Conservation (phyloP, 2,113 vertebrate genomes). For the Pomatostomus ruficeps region DNA sequence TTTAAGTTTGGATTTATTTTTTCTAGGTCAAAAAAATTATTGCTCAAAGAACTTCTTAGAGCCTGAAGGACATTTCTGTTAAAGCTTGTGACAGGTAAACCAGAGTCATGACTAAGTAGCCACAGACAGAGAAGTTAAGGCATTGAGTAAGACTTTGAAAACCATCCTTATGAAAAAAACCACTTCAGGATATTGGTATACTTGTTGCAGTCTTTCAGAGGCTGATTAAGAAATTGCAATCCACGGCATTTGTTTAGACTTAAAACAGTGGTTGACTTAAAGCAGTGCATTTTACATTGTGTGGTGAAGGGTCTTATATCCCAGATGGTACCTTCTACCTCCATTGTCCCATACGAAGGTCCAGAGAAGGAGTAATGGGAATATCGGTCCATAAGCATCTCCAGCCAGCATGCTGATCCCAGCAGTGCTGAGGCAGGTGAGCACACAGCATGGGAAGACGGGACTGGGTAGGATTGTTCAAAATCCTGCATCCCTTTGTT, state of each 20-base stretch:
- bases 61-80: neutral
- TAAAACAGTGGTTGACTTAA: neutral
- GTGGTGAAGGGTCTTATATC: neutral
- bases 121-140: neutral
- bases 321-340: neutral
- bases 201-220: neutral
- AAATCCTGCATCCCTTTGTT: neutral
- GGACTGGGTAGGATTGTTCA: neutral
- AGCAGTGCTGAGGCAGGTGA: neutral
- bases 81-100: neutral
- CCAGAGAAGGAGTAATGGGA: neutral
- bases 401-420: neutral
- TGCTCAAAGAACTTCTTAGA: neutral
- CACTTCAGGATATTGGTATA: neutral
- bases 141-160: neutral
- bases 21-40: neutral
- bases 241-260: neutral
- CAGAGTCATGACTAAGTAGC: neutral
- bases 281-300: neutral
- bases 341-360: neutral
- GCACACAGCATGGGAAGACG: neutral
- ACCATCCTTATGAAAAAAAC: neutral
- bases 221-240: neutral
- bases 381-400: accelerated
- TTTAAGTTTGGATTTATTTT: neutral